These are phyloP conservation scores for Troglohyphantes excavatus DNA, from an alignment of 2,888 invertebrate species.

Conservation along the genomic window DNA sequence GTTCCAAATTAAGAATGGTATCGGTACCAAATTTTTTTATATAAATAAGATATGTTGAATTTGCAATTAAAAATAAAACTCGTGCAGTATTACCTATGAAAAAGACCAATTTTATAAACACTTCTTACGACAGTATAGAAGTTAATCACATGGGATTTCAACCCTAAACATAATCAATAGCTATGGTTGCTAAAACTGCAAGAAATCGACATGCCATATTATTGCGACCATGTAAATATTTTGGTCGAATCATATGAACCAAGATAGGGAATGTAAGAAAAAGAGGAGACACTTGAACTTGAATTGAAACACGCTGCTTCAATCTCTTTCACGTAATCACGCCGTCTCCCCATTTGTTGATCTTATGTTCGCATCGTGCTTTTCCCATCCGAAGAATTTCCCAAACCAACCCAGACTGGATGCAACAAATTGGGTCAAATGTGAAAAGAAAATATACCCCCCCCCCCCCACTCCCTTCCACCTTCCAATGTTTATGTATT, in stretches of 20 bases:
- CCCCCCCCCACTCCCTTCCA: no score
- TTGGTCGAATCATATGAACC: background rate
- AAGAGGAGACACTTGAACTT: background rate
- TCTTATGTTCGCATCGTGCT: conserved; percentile 11
- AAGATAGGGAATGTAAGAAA: background rate
- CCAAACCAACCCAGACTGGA: conserved; percentile 25
- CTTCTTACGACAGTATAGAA: no score
- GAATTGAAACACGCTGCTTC: background rate
- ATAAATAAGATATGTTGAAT: no score
- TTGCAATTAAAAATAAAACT: no score
- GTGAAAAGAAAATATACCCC: background rate
- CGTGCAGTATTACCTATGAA: no score
- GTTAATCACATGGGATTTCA: no score
- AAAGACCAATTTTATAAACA: no score
- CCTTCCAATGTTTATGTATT: conserved; percentile 39
- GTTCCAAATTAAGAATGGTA: no score
- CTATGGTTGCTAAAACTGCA: no score
- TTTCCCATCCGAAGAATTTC: conserved; percentile 8
- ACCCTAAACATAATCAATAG: no score
- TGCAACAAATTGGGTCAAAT: conserved; percentile 58
- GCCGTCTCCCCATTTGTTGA: background rate
- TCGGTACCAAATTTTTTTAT: no score
- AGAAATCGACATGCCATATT: no score
- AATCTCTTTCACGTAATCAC: background rate
- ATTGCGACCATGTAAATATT: conserved; percentile 9